phyloP scores from a whole-genome alignment of 2,113 vertebrate species.

The Aleadryas rufinucha region DNA sequence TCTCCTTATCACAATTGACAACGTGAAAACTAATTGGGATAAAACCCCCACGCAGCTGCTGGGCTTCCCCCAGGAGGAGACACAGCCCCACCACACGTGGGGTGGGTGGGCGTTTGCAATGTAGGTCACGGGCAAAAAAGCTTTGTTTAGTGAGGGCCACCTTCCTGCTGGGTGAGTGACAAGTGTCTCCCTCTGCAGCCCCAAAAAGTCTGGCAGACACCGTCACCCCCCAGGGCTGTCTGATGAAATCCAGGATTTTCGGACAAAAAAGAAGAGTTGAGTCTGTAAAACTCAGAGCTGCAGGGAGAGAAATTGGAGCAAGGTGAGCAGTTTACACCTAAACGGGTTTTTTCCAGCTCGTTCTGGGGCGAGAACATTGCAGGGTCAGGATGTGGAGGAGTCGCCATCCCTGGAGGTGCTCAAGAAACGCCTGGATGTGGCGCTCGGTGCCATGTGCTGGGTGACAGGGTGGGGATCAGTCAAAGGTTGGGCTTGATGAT shows the following conservation, averaged over 20 bases:
- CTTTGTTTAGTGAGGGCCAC: background rate
- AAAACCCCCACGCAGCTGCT: background rate
- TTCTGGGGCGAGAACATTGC: background rate
- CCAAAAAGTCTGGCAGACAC: background rate
- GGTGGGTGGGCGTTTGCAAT: background rate
- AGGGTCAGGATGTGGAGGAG: background rate
- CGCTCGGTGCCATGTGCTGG: background rate
- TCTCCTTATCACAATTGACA: background rate
- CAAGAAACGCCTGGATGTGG: background rate
- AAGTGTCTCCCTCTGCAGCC: background rate
- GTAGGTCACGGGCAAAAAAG: background rate
- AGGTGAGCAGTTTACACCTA: background rate
- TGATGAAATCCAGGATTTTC: background rate
- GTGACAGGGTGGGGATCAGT: background rate
- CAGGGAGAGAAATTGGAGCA: background rate
- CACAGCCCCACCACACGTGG: background rate
- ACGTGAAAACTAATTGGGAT: background rate
- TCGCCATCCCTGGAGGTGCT: background rate
- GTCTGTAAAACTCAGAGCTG: background rate
- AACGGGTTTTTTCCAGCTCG: accelerated
- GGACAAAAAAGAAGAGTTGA: background rate
- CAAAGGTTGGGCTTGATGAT: background rate
- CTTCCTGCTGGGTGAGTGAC: background rate
- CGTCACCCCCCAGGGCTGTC: background rate
- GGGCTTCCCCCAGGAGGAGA: slow-evolving; percentile 32